Evolutionary conservation across 2,888 invertebrate species (phyloP), one percentile per base, ranked within the genome.

Genomic region (Psococerastis gibbosa): DNA sequence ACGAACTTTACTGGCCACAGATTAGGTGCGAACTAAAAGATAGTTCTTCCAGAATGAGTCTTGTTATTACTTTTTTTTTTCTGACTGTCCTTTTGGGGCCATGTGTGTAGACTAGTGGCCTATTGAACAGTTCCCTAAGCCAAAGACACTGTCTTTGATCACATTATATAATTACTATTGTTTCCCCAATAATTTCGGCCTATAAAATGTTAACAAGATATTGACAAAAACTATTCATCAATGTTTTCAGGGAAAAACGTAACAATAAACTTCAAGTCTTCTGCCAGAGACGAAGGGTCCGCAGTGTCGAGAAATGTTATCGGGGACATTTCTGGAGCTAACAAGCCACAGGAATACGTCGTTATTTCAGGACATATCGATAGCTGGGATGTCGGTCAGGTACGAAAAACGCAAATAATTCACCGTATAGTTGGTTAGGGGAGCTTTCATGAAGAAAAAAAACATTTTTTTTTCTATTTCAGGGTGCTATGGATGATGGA

Each of bases 401-500:
- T 33, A 33, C 5, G 33, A 33, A 6, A 33, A 3, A 16, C n/a
- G 16, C 3, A 9, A 6, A 16, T 5, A 33, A 33, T 16, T 3
- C 4, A 33, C 15, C 15, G 17, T 6, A 17, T 9, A 16, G 15
- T 17, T 9, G 16, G 17, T 33, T 27, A 27, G 9, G 6, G 17
- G n/a, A n/a, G n/a, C n/a, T n/a, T n/a, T n/a, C n/a, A n/a, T 5
- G 16, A 33, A 6, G 17, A 16, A 6, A 6, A 16, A 3, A 4
- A 15, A 33, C 3, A n/a, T n/a, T n/a, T n/a, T n/a, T n/a, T n/a
- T n/a, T n/a, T n/a, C n/a, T n/a, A 38, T 33, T 33, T 17, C 33
- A 33, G 33, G 87, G 85, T 15, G 84, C 84, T 4, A 82, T 87
- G 83, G 85, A 87, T 56, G 84, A 87, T 52, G 84, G 78, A 17